Base-by-base conservation (phyloP, 2,797 vertebrate species). In the Spondyliosoma cantharus region DNA sequence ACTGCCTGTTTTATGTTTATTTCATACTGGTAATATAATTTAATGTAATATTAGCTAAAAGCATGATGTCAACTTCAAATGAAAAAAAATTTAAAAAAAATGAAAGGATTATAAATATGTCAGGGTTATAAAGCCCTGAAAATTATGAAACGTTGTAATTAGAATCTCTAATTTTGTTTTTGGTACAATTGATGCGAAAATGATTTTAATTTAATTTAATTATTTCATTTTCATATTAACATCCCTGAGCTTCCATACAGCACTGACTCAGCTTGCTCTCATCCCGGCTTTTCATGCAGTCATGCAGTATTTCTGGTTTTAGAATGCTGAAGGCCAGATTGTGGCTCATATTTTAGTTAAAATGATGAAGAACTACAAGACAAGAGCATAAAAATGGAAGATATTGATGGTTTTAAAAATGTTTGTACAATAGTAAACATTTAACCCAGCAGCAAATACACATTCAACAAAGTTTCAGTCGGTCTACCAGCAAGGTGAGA, bases 261-360 rank as follows among this genome's bases (percentile, higher is more conserved):
- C 19, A 42, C 72, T 65, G 66, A 75, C 66, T 71, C 42, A 60
- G 42, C 48, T 54, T 59, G 25, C 15, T 42, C 3, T 48, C 20
- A 25, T 22, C 2, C 25, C 45, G 53, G 2, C 20, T 66, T 32
- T 45, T 58, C 52, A 63, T 29, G 24, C 9, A 3, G 2, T 27
- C 53, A 27, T 24, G 9, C 8, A 48, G 37, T 49, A 8, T 49
- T 22, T 67, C 27, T 37, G 37, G 37, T 37, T 37, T 37, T 37
- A 9, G 37, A 37, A 37, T 11, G 37, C 37, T 37, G 37, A 37
- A 37, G n/a, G 13, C 20, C n/a, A 46, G 27, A 62, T 48, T 27
- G 8, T 57, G n/a, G 8, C 7, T 56, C 25, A 46, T 25, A 48
- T 48, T 32, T 7, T 25, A 42, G 19, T 49, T 50, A 11, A 48